Base-by-base conservation (phyloP, 53 echinoderm and acorn worm species). In the Mesocentrotus franciscanus region DNA sequence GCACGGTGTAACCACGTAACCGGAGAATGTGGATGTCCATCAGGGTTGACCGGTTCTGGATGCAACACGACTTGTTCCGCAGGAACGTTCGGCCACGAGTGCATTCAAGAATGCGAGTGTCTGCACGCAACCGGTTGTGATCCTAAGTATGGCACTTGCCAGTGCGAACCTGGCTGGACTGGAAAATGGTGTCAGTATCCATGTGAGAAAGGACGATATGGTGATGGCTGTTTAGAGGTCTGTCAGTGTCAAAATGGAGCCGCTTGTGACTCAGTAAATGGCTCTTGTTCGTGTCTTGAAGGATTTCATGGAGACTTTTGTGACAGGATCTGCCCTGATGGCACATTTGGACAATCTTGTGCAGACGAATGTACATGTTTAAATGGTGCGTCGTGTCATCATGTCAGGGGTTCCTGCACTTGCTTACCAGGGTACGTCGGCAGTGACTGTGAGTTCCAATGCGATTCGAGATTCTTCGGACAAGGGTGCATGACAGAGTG, bases 281-380 rank as follows among this genome's bases (percentile, higher is more conserved):
- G 95, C 49, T 64, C 95, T 17, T 94, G 95, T 66, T 85, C 66
- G 0, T 94, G 95, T 85, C 66, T 72, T 24, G 26, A 94, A 9
- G 97, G 97, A 49, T 97, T 92, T 75, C 30, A 85, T 13, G 97
- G 97, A 2, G 42, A 92, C 27, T 90, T 85, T 1, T 97, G 97
- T 62, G 93, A 96, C 16, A 58, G 35, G 32, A n/a, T 33, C 3
- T 97, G 97, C 76, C 74, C 66, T 1, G 16, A 74, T 9, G 96
- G 96, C 20, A 90, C 59, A 4, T 97, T 84, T 71, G 97, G 97
- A 24, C 90, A 42, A 17, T 68, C 72, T n/a, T 97, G 97, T 83
- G 93, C 75, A 15, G 34, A 17, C 14, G 36, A 55, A 18, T 97
- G 97, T 61, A 39, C 62, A 10, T 97, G 97, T 95, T 59, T 92